These are phyloP conservation scores for Trachymyrmex cornetzi DNA, from an alignment of 1,140 invertebrate species.

Conservation along the genomic window DNA sequence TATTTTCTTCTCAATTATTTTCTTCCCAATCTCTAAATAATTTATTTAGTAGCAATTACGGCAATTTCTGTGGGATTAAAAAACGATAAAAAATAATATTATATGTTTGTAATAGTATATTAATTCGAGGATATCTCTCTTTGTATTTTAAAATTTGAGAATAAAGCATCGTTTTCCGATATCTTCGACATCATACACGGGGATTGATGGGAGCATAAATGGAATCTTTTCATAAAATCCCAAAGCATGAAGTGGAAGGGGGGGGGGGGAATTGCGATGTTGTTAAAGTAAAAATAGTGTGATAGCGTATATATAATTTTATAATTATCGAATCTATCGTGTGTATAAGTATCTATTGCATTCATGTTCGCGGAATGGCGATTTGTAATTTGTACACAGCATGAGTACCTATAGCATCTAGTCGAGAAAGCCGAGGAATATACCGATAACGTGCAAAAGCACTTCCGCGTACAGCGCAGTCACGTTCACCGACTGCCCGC, in stretches of 20 bases:
- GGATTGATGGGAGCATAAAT: neutral
- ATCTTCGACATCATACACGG: too few relatives aligned
- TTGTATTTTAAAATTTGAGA: too few relatives aligned
- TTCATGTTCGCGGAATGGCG: neutral
- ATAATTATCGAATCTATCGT: constrained; percentile 18
- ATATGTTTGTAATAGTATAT: too few relatives aligned
- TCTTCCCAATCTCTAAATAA: neutral
- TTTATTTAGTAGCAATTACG: neutral
- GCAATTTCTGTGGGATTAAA: too few relatives aligned
- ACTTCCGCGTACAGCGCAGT: constrained; percentile 51
- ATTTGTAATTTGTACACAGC: constrained; percentile 45
- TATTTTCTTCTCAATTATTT: neutral
- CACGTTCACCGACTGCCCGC: constrained; percentile 43
- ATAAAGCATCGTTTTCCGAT: too few relatives aligned
- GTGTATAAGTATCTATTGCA: neutral
- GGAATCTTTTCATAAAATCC: neutral
- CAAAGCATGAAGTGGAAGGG: neutral
- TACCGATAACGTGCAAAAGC: neutral
- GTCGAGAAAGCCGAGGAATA: neutral
- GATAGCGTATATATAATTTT: constrained; percentile 37
- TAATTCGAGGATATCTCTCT: too few relatives aligned
- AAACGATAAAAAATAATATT: too few relatives aligned
- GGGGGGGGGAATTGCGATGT: neutral
- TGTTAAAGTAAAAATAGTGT: constrained; percentile 16
- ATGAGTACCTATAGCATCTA: neutral